phyloP scores from a whole-genome alignment of 1,140 invertebrate species.

The Teleogryllus occipitalis region DNA sequence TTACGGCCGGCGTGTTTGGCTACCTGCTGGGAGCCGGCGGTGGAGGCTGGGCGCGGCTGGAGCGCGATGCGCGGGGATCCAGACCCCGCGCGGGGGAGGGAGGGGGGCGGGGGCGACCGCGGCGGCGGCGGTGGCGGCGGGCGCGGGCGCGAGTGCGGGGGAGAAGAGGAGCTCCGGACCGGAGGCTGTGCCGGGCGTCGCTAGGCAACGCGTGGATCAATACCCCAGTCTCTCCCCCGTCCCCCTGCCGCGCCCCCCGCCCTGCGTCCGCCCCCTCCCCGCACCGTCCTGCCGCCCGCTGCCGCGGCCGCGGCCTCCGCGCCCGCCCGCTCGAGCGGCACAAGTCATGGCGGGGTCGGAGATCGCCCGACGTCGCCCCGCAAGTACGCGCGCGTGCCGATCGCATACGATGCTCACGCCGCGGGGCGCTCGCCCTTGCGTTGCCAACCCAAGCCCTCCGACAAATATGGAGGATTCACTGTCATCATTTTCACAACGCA shows the following conservation, averaged over 20 bases:
- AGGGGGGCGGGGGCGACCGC: no score
- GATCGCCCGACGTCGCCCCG: neutral
- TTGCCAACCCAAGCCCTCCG: no score
- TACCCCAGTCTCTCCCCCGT: neutral
- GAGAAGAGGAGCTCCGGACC: neutral
- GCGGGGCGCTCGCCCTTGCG: no score
- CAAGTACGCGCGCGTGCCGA: no score
- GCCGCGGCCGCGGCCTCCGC: no score
- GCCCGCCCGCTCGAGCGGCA: neutral
- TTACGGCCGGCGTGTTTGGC: neutral
- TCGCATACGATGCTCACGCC: no score
- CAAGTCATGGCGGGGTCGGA: neutral
- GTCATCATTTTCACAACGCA: no score
- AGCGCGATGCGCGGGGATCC: neutral
- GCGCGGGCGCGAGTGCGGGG: no score
- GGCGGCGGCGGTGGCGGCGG: neutral
- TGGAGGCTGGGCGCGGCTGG: no score
- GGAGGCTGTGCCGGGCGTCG: neutral
- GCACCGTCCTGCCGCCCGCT: neutral
- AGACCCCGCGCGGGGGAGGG: neutral
- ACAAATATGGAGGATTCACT: no score
- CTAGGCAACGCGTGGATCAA: neutral
- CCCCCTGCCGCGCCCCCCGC: no score
- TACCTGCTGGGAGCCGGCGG: neutral
- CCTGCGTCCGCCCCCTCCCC: no score